A percentile compares a stretch with the other conserved stretches of the same genome.
phyloP scores from a whole-genome alignment of 2,888 invertebrate genomes.

The Tenthredo notha region DNA sequence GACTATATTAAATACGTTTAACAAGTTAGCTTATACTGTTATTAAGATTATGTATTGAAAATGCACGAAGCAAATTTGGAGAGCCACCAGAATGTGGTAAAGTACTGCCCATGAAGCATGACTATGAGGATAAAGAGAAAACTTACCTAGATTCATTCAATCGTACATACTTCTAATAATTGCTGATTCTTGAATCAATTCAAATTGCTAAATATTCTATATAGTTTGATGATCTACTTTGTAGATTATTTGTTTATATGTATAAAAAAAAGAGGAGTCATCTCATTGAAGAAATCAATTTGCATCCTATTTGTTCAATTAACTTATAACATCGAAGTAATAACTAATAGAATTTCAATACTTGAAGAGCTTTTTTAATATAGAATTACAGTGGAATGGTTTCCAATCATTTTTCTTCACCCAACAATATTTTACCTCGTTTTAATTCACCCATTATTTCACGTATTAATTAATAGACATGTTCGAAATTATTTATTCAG shows the following conservation, averaged over 20 bases:
- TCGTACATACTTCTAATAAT: slow-evolving; percentile 1
- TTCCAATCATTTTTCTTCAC: slow-evolving; percentile 36
- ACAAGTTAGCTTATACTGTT: not conserved
- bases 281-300: not conserved
- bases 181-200: not conserved
- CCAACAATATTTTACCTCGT: slow-evolving; percentile 4
- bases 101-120: slow-evolving; percentile 77
- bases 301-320: slow-evolving; percentile 48
- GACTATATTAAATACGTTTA: not conserved
- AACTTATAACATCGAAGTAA: slow-evolving; percentile 32
- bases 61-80: slow-evolving; percentile 71
- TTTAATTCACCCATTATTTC: not conserved
- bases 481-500: not conserved
- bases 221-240: not conserved
- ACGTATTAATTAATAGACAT: not conserved
- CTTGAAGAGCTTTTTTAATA: not conserved
- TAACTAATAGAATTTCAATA: slow-evolving; percentile 38
- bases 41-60: not conserved
- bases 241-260: not conserved
- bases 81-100: slow-evolving; percentile 76
- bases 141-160: slow-evolving; percentile 28
- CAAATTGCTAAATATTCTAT: not conserved
- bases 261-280: not conserved
- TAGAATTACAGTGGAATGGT: slow-evolving; percentile 52
- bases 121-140: slow-evolving; percentile 53